Evolutionary conservation across 2,797 vertebrate genomes (phyloP).

Genomic region (Mormyrops attenuatus): DNA sequence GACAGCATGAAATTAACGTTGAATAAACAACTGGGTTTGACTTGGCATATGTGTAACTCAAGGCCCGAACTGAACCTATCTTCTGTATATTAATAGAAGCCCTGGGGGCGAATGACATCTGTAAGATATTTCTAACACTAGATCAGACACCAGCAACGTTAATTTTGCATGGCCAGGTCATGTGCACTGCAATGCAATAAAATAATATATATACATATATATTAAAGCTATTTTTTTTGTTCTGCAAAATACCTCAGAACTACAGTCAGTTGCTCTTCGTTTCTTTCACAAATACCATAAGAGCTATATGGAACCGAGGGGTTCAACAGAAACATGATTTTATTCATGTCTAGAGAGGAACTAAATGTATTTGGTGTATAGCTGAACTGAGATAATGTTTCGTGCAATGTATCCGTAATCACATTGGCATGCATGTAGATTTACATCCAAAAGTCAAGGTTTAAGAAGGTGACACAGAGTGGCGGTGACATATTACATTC

Average conservation of each 20-base stretch:
- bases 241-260: constrained; percentile 9
- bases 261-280: not conserved
- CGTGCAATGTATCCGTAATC: not conserved
- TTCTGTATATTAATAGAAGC: not conserved
- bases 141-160: constrained; percentile 41
- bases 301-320: not conserved
- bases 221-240: constrained; percentile 19
- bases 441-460: not conserved
- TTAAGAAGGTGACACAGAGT: not conserved
- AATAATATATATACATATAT: constrained; percentile 34
- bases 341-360: not conserved
- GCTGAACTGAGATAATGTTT: not conserved
- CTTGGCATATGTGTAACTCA: not conserved
- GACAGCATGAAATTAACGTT: not conserved
- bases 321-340: not conserved
- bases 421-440: not conserved
- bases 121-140: constrained; percentile 1
- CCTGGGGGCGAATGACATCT: constrained; percentile 12
- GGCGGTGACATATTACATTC: not conserved
- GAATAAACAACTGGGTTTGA: not conserved
- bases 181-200: constrained; percentile 45
- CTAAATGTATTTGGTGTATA: not conserved
- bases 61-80: not conserved
- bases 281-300: not conserved
- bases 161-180: constrained; percentile 35